A percentile compares a stretch with the other conserved stretches of the same genome.
phyloP scores from a whole-genome alignment of 2,113 vertebrate species.

The Marmota flaviventris region DNA sequence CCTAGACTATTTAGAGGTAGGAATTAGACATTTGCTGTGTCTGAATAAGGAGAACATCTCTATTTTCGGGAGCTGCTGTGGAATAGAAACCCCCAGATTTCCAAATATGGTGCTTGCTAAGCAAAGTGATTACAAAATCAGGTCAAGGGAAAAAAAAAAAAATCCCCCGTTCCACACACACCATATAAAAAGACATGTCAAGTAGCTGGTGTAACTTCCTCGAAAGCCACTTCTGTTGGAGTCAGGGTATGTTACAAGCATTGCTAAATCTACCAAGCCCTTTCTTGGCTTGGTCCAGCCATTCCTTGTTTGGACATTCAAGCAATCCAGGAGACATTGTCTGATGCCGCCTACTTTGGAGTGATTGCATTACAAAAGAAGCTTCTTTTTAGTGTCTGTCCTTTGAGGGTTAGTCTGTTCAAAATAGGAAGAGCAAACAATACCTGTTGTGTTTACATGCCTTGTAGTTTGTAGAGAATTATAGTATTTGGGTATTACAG shows the following conservation, averaged over 20 bases:
- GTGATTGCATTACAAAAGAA: not conserved
- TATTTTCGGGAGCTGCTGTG: constrained; percentile 76
- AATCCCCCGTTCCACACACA: constrained; percentile 35
- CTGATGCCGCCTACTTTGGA: not conserved
- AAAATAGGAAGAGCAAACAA: not conserved
- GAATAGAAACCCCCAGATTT: constrained; percentile 72
- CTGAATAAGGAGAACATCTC: constrained; percentile 77
- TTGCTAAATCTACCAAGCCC: not conserved
- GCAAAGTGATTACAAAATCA: constrained; percentile 79
- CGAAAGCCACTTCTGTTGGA: not conserved
- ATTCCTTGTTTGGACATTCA: not conserved
- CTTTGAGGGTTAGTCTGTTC: not conserved
- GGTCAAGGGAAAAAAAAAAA: constrained; percentile 77
- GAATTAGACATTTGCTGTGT: constrained; percentile 75
- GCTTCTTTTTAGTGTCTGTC: not conserved
- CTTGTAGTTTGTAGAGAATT: not conserved
- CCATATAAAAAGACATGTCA: constrained; percentile 68
- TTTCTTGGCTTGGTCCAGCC: not conserved
- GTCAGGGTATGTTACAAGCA: not conserved
- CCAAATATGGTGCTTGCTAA: constrained; percentile 73
- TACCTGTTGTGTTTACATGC: not conserved
- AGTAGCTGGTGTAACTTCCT: constrained; percentile 10
- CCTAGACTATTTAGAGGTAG: constrained; percentile 79
- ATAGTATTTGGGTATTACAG: not conserved
- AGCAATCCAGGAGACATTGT: not conserved